Percentiles rank a stretch among this genome's conserved stretches.
These are phyloP conservation scores for Limenitis camilla DNA, from an alignment of 2,888 invertebrate species.

Conservation along the genomic window DNA sequence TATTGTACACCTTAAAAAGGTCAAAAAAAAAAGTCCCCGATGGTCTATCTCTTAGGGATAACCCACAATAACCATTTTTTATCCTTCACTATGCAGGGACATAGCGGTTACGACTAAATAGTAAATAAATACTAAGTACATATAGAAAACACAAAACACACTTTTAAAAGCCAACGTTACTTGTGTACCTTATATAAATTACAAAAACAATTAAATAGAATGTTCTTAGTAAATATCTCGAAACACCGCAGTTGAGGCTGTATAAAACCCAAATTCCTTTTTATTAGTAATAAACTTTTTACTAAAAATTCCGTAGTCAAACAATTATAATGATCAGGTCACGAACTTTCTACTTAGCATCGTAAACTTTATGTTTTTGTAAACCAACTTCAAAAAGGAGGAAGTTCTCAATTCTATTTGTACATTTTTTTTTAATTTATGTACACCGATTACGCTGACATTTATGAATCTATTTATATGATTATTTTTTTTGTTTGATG, in stretches of 20 bases:
- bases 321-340: slow-evolving; percentile 9
- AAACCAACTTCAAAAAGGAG: slow-evolving; percentile 8
- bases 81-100: too few species aligned
- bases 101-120: too few species aligned
- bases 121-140: too few species aligned
- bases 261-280: slow-evolving; percentile 2
- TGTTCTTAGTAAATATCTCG: background rate
- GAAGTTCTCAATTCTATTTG: slow-evolving; percentile 5
- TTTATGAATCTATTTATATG: too few species aligned
- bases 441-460: too few species aligned
- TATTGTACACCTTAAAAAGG: too few species aligned
- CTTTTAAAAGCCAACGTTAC: background rate
- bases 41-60: too few species aligned
- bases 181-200: background rate
- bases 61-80: too few species aligned
- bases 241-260: background rate
- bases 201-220: background rate
- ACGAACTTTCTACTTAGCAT: slow-evolving; percentile 17
- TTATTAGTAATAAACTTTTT: slow-evolving; percentile 14
- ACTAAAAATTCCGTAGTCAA: slow-evolving; percentile 5
- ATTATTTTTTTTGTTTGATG: too few species aligned
- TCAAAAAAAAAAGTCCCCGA: too few species aligned
- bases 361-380: slow-evolving; percentile 13
- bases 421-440: too few species aligned
- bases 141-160: too few species aligned